These are phyloP conservation scores for Heliconius melpomene DNA, from an alignment of 1,140 invertebrate species.

Conservation along the genomic window DNA sequence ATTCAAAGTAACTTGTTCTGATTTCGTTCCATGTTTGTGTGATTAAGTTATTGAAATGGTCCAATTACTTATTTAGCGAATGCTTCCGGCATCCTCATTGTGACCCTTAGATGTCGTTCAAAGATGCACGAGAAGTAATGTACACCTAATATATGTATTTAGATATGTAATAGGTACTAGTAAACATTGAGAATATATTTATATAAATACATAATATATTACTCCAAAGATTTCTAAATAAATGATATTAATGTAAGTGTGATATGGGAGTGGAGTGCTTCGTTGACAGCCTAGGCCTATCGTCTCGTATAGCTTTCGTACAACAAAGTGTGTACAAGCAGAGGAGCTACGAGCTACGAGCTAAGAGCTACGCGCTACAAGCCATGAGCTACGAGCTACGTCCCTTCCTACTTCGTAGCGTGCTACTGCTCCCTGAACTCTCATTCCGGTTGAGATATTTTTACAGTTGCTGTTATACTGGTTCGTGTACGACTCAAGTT, in stretches of 20 bases:
- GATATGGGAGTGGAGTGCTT: neutral
- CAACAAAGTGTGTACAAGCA: neutral
- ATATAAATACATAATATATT: neutral
- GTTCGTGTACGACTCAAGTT: neutral
- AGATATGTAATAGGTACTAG: neutral
- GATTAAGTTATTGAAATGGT: slow-evolving; percentile 5
- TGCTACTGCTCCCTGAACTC: neutral
- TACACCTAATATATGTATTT: neutral
- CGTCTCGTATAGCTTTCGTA: neutral
- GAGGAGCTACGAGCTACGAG: too few relatives aligned
- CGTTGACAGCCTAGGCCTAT: neutral
- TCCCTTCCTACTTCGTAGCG: neutral
- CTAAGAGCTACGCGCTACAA: neutral
- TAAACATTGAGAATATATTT: slow-evolving; percentile 7
- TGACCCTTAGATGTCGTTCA: neutral
- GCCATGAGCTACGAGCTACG: neutral
- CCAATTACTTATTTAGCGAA: neutral
- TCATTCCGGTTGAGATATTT: slow-evolving; percentile 20
- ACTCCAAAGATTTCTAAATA: slow-evolving; percentile 8
- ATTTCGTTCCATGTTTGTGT: neutral
- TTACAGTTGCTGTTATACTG: slow-evolving; percentile 19
- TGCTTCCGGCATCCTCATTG: neutral
- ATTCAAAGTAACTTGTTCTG: neutral
- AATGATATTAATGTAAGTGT: neutral
- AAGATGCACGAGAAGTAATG: neutral